Evolutionary conservation across 2,113 vertebrate species (phyloP).

Genomic region (Pitta sordida): DNA sequence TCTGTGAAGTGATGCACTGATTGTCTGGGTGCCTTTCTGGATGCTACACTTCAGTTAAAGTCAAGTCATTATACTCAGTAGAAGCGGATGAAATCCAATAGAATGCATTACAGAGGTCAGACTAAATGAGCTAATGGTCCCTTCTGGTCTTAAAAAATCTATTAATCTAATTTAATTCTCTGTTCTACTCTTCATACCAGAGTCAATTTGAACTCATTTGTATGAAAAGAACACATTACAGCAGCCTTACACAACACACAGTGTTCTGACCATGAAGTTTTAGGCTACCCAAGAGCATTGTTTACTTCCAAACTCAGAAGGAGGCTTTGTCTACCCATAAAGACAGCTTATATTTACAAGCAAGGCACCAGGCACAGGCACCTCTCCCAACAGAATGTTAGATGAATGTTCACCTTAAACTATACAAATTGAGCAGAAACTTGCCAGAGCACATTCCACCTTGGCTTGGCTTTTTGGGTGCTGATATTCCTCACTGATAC

Average conservation of each 20-base stretch:
- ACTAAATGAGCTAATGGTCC: slow-evolving; percentile 56
- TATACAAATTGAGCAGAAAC: not conserved
- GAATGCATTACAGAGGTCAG: slow-evolving; percentile 60
- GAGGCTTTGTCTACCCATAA: not conserved
- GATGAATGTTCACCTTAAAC: not conserved
- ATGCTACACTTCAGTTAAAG: not conserved
- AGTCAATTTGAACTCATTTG: slow-evolving; percentile 60
- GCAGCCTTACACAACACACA: not conserved
- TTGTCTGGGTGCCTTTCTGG: not conserved
- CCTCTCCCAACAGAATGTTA: not conserved
- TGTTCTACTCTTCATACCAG: slow-evolving; percentile 50
- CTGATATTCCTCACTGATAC: not conserved
- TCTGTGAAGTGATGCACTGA: not conserved
- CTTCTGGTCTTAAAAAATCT: slow-evolving; percentile 65
- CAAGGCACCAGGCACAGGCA: not conserved
- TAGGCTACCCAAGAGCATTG: not conserved
- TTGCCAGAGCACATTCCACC: not conserved
- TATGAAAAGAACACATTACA: slow-evolving; percentile 25
- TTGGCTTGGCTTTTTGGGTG: not conserved
- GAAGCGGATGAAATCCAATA: slow-evolving; percentile 45
- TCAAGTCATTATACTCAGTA: slow-evolving; percentile 40
- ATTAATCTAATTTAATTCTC: slow-evolving; percentile 65
- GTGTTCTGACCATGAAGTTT: not conserved
- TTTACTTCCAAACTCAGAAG: not conserved
- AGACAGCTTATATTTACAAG: not conserved